Conservation (phyloP, 2,113 vertebrate species). For the Archilochus colubris region DNA sequence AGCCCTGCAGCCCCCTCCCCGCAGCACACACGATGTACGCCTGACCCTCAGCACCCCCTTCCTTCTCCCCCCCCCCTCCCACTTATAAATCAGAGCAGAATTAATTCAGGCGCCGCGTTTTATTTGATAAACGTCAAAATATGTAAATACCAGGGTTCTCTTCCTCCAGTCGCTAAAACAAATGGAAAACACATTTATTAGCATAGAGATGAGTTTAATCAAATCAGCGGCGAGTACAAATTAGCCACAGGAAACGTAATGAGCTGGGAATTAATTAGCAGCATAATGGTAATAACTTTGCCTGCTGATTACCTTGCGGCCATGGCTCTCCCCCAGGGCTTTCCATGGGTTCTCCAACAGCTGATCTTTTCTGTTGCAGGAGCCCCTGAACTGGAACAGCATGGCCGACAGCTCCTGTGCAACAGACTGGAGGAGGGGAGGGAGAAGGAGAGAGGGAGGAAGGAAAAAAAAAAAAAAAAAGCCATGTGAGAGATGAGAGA, state of each 20-base stretch:
- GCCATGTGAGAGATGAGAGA: not conserved
- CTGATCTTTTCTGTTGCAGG: slow-evolving; percentile 63
- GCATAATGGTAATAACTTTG: slow-evolving; percentile 83
- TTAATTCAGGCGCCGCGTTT: slow-evolving; percentile 71
- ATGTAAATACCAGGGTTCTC: slow-evolving; percentile 76
- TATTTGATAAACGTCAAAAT: slow-evolving; percentile 79
- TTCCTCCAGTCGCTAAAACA: slow-evolving; percentile 81
- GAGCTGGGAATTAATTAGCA: slow-evolving; percentile 91
- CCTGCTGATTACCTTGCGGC: slow-evolving; percentile 83
- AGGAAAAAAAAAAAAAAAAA: not conserved
- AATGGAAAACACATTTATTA: slow-evolving; percentile 89
- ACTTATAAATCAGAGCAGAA: slow-evolving; percentile 64
- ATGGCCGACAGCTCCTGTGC: not conserved
- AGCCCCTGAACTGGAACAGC: slow-evolving; percentile 50
- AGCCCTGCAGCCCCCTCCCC: not conserved
- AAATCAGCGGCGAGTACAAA: slow-evolving; percentile 86
- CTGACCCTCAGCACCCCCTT: slow-evolving; percentile 53
- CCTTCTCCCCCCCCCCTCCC: not conserved
- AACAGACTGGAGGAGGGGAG: slow-evolving; percentile 31
- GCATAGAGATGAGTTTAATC: slow-evolving; percentile 91
- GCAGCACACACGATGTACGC: not conserved
- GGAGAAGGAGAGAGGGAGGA: not conserved
- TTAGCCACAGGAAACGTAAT: slow-evolving; percentile 87
- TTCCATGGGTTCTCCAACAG: slow-evolving; percentile 66
- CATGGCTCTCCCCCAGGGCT: slow-evolving; percentile 76